Conservation (phyloP, 2,888 invertebrate species). For the Drosophila mettleri region DNA sequence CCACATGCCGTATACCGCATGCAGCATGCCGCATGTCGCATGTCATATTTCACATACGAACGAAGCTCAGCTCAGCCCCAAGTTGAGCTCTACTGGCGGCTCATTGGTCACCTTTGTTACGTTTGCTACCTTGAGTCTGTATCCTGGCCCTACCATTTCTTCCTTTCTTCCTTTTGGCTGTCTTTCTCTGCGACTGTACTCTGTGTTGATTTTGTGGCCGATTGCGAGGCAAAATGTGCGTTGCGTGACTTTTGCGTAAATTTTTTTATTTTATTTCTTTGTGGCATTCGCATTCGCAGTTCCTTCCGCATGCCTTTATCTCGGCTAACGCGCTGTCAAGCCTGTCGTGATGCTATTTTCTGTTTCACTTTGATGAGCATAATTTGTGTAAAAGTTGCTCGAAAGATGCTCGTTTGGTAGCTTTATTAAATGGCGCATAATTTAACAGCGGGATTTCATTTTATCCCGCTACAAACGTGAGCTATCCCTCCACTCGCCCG, state of each 20-base stretch:
- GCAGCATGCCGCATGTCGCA: constrained; percentile 34
- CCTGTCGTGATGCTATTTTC: constrained; percentile 28
- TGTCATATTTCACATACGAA: constrained; percentile 27
- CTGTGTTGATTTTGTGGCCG: not conserved
- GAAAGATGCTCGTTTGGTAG: constrained; percentile 32
- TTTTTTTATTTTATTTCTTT: constrained; percentile 36
- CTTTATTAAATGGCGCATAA: constrained; percentile 72
- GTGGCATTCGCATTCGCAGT: constrained; percentile 39
- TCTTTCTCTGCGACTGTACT: too few species aligned
- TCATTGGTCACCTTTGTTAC: constrained; percentile 34
- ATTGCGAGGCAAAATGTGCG: constrained; percentile 54
- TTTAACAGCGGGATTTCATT: constrained; percentile 59
- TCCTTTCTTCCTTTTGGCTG: not conserved
- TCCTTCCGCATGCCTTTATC: not conserved
- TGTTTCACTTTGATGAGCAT: constrained; percentile 53
- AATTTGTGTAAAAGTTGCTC: constrained; percentile 58
- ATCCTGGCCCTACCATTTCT: not conserved
- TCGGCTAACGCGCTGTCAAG: constrained; percentile 12
- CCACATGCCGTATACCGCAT: constrained; percentile 37
- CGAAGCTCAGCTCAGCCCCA: constrained; percentile 14
- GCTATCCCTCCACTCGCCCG: constrained; percentile 15
- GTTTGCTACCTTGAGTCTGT: not conserved
- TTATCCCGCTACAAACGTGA: constrained; percentile 44
- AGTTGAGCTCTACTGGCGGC: constrained; percentile 34
- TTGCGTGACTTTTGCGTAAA: constrained; percentile 65